phyloP scores from a whole-genome alignment of 1,140 invertebrate species.

The Rhagoletis pomonella region DNA sequence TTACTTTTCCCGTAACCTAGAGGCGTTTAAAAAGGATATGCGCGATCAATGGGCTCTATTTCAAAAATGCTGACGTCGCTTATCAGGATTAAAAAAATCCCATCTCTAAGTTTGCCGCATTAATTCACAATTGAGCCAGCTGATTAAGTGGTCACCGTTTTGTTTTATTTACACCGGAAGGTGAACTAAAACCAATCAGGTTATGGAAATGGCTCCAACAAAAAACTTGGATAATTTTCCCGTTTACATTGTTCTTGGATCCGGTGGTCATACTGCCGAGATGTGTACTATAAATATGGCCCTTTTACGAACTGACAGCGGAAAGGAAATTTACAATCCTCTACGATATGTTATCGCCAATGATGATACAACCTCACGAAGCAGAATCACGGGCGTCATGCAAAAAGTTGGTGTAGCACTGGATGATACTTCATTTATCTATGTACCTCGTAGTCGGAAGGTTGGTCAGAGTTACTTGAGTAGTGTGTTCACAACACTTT shows the following conservation, averaged over 20 bases:
- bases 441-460: slow-evolving; percentile 88
- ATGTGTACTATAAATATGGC: slow-evolving; percentile 84
- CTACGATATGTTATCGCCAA: slow-evolving; percentile 85
- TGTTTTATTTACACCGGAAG: neutral
- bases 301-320: slow-evolving; percentile 78
- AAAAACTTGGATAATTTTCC: slow-evolving; percentile 52
- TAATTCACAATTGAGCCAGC: neutral
- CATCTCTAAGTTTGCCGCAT: no score
- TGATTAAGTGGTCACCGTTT: neutral
- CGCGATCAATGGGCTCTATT: no score
- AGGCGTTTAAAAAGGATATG: no score
- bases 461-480: slow-evolving; percentile 91
- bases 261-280: slow-evolving; percentile 91
- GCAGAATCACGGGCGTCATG: slow-evolving; percentile 59
- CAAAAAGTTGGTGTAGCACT: slow-evolving; percentile 75
- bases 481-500: slow-evolving; percentile 85
- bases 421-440: slow-evolving; percentile 68
- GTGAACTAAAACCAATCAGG: neutral
- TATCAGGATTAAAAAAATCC: no score
- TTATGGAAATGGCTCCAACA: neutral
- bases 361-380: slow-evolving; percentile 84
- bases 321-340: slow-evolving; percentile 75
- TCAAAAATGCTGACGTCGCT: no score
- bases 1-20: no score
- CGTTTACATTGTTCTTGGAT: slow-evolving; percentile 78